Evolutionary conservation across 2,797 vertebrate species (phyloP).

Genomic region (Pyrrhura leucotis): DNA sequence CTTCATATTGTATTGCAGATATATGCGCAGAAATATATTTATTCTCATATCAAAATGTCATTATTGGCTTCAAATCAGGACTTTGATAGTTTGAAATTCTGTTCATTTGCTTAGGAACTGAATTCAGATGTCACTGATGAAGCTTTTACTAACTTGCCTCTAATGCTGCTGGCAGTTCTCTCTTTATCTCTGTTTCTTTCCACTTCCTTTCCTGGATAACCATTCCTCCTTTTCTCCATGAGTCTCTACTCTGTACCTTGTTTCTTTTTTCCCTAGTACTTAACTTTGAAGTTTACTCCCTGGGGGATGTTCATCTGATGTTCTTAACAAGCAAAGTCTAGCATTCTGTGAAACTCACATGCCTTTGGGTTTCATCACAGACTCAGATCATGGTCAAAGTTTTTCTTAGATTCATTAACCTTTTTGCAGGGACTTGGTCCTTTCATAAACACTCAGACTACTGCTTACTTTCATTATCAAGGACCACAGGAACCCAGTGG

Average conservation of each 20-base stretch:
- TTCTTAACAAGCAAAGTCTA: not conserved
- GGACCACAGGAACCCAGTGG: not conserved
- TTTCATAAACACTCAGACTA: not conserved
- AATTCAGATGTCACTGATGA: not conserved
- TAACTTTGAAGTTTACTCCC: not conserved
- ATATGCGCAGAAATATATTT: not conserved
- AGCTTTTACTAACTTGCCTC: not conserved
- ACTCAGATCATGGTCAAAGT: not conserved
- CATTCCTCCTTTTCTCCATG: not conserved
- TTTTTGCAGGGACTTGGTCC: not conserved
- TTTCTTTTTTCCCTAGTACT: not conserved
- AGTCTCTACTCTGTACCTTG: not conserved
- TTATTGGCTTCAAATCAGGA: not conserved
- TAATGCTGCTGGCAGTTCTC: not conserved
- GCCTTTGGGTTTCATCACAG: constrained; percentile 16
- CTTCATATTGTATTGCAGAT: not conserved
- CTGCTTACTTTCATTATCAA: not conserved
- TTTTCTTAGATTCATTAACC: constrained; percentile 25
- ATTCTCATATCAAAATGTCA: not conserved
- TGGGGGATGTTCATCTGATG: not conserved
- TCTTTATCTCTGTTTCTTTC: not conserved
- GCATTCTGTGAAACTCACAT: not conserved
- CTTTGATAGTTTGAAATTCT: not conserved
- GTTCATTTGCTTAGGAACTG: not conserved
- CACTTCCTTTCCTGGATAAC: not conserved